A percentile compares a stretch with the other conserved stretches of the same genome.
Conservation (phyloP, 64 coral and sea anemone species). For the Astreopora myriophthalma region DNA sequence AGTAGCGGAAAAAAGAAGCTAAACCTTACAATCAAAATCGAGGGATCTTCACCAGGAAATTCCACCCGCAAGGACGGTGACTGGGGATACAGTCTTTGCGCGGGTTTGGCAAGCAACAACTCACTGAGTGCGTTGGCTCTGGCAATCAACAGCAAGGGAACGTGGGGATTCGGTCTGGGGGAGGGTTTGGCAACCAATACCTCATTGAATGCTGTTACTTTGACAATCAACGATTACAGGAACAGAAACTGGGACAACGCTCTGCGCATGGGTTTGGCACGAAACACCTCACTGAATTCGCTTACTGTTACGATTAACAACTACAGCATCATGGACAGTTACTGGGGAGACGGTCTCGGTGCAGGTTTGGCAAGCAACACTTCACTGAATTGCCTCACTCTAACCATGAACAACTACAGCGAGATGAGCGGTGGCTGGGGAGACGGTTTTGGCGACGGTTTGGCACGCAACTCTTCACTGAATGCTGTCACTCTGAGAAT, state of each 20-base stretch:
- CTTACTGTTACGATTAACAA: not conserved
- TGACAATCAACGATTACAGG: not conserved
- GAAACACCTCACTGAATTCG: not conserved
- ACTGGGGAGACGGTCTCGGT: not conserved
- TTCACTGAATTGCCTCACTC: not conserved
- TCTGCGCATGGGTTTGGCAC: not conserved
- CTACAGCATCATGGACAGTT: not conserved
- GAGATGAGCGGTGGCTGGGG: not conserved
- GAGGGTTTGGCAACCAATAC: not conserved
- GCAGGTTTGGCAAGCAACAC: not conserved
- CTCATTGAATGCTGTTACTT: not conserved
- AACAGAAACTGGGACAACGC: not conserved
- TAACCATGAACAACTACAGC: not conserved
- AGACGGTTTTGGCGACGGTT: not conserved
- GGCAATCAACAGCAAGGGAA: not conserved
- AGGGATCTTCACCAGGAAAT: too few species aligned
- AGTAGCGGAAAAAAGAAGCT: too few species aligned
- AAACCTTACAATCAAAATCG: too few species aligned
- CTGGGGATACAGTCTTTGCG: not conserved
- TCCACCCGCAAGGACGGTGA: too few species aligned
- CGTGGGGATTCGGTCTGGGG: not conserved
- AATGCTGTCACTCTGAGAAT: not conserved
- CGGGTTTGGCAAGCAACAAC: not conserved
- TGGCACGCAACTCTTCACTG: not conserved
- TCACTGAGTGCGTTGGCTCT: not conserved